phyloP scores from a whole-genome alignment of 2,113 vertebrate genomes.

The Onychostruthus taczanowskii region DNA sequence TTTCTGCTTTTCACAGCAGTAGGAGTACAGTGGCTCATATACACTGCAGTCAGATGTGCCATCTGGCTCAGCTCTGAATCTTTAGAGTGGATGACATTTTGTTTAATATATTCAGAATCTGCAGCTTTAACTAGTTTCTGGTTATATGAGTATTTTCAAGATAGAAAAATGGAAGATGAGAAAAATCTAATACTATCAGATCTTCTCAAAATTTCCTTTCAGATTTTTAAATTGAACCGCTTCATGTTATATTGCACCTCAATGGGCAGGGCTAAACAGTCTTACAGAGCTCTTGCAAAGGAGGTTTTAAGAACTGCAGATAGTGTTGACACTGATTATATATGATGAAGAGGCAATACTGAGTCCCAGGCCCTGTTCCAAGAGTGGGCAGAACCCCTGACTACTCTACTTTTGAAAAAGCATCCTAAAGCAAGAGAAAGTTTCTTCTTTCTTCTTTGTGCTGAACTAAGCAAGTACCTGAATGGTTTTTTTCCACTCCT shows the following conservation, averaged over 20 bases:
- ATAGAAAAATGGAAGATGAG: neutral
- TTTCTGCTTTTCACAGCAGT: neutral
- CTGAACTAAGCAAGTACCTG: neutral
- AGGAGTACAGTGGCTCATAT: neutral
- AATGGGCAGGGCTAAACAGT: neutral
- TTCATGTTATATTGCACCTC: neutral
- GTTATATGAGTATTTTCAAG: neutral
- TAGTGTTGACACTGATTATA: too few species aligned
- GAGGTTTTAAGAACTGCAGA: neutral
- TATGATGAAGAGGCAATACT: accelerated
- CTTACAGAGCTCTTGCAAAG: neutral
- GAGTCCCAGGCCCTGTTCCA: neutral
- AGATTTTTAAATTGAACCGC: neutral
- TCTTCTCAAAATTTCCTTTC: neutral
- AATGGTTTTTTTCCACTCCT: neutral
- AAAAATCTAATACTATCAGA: neutral
- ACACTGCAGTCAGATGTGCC: neutral
- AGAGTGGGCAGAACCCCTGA: neutral
- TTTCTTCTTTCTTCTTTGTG: neutral
- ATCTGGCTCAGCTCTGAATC: neutral
- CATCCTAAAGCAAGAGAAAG: neutral
- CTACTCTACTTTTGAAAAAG: neutral
- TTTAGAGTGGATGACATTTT: neutral
- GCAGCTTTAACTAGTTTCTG: neutral
- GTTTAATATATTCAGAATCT: neutral